These are phyloP conservation scores for Ichneumon xanthorius DNA, from an alignment of 2,888 invertebrate genomes.

Conservation along the genomic window DNA sequence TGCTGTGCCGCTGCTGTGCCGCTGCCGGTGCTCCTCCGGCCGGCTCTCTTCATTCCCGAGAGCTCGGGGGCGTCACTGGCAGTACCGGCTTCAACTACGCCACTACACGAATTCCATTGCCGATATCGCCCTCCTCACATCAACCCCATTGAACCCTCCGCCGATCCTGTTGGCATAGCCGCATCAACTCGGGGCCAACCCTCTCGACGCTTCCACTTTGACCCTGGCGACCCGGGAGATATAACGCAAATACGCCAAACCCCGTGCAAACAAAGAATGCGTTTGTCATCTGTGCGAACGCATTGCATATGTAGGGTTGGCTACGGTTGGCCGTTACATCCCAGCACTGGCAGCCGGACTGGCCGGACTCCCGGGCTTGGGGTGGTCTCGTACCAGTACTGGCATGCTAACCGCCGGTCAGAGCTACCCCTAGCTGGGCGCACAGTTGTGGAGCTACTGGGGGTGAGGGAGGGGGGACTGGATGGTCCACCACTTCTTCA, in stretches of 20 bases:
- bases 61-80: conserved; percentile 46
- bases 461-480: neutral
- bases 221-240: neutral
- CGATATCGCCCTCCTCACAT: conserved; percentile 25
- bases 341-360: too few species aligned
- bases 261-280: conserved; percentile 13
- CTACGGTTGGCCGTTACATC: too few species aligned
- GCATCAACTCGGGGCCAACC: conserved; percentile 1
- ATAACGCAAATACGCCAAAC: conserved; percentile 25
- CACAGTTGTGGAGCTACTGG: neutral
- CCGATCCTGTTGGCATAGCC: conserved; percentile 33
- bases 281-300: conserved; percentile 32
- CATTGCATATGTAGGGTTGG: neutral
- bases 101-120: conserved; percentile 35
- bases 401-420: too few species aligned
- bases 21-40: conserved; percentile 34
- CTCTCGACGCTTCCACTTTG: neutral
- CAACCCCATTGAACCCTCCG: conserved; percentile 44
- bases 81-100: conserved; percentile 33
- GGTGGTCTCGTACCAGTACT: too few species aligned
- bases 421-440: neutral
- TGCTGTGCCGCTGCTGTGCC: conserved; percentile 17
- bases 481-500: conserved; percentile 57
- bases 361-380: too few species aligned
- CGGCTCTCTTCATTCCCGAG: conserved; percentile 50